Conservation (phyloP, 2,797 vertebrate species). For the Phalloptychus januarius region DNA sequence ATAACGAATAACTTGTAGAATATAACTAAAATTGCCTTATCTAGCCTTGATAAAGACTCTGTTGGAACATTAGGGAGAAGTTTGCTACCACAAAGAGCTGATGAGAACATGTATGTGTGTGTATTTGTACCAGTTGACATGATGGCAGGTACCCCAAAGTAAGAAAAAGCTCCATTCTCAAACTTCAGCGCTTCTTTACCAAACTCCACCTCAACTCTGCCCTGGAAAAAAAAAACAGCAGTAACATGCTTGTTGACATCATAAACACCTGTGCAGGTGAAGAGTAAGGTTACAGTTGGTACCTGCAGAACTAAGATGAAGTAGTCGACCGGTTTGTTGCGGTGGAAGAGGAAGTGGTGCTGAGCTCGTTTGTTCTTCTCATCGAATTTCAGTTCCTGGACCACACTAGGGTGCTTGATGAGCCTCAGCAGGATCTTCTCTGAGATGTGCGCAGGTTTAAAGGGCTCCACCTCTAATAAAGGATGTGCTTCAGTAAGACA, state of each 20-base stretch:
- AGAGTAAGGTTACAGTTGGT: neutral
- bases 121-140: slow-evolving; percentile 86
- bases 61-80: neutral
- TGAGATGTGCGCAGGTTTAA: slow-evolving; percentile 88
- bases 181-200: slow-evolving; percentile 95
- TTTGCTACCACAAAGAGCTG: neutral
- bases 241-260: neutral
- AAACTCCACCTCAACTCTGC: slow-evolving; percentile 95
- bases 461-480: slow-evolving; percentile 90
- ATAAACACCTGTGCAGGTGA: neutral
- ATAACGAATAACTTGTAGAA: too few relatives aligned
- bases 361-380: slow-evolving; percentile 87
- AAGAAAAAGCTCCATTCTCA: slow-evolving; percentile 95
- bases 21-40: neutral
- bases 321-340: slow-evolving; percentile 91
- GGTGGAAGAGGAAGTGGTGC: slow-evolving; percentile 91
- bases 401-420: slow-evolving; percentile 91
- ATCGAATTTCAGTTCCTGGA: slow-evolving; percentile 92
- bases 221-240: slow-evolving; percentile 73
- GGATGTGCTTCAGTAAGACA: neutral
- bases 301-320: slow-evolving; percentile 95
- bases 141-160: slow-evolving; percentile 93
- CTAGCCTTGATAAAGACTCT: neutral
- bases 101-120: neutral
- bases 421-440: slow-evolving; percentile 93